Evolutionary conservation across 2,888 invertebrate genomes (phyloP).

Genomic region (Monochamus alternatus): DNA sequence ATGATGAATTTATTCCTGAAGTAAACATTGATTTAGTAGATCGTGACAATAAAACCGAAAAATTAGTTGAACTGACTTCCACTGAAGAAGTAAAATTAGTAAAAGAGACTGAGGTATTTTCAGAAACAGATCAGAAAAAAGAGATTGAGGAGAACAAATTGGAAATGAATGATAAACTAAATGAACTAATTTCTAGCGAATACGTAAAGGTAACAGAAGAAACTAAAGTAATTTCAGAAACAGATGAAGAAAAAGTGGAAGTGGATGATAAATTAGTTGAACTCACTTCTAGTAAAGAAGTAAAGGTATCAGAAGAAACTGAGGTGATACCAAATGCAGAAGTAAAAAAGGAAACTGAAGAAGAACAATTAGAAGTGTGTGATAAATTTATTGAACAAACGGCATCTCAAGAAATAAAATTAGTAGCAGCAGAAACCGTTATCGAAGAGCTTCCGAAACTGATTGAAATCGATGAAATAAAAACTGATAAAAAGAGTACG

Average conservation of each 20-base stretch:
- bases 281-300: not conserved
- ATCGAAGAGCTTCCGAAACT: conserved; percentile 37
- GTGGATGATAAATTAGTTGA: conserved; percentile 9
- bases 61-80: conserved; percentile 32
- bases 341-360: conserved; percentile 4
- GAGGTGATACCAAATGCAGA: not conserved
- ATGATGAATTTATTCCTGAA: not conserved
- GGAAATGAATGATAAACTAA: no score
- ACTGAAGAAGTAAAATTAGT: conserved; percentile 34
- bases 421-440: conserved; percentile 16
- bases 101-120: conserved; percentile 19
- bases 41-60: conserved; percentile 40
- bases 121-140: conserved; percentile 1
- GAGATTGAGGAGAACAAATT: not conserved
- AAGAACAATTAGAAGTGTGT: conserved; percentile 12
- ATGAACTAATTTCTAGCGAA: no score
- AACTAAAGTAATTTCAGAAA: not conserved
- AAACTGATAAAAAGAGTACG: conserved; percentile 15
- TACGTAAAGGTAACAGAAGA: not conserved
- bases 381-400: conserved; percentile 32
- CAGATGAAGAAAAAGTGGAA: conserved; percentile 3
- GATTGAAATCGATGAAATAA: conserved; percentile 11
- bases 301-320: not conserved
- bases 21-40: conserved; percentile 24
- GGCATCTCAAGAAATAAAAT: conserved; percentile 31